Percentiles rank a stretch among this genome's conserved stretches.
phyloP scores from a whole-genome alignment of 2,113 vertebrate species.

The Rattus rattus region DNA sequence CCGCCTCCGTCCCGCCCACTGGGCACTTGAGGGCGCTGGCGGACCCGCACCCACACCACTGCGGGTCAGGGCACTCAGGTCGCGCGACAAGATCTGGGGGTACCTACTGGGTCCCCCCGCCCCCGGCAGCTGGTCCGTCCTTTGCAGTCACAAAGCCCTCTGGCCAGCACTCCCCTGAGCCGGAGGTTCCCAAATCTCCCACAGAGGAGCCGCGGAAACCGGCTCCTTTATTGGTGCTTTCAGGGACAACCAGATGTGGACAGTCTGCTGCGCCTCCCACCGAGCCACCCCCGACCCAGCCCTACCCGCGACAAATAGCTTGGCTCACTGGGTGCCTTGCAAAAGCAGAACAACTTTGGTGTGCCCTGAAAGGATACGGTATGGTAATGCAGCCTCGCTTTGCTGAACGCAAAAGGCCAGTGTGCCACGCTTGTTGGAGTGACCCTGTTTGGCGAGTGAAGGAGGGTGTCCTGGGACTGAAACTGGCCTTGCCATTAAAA shows the following conservation, averaged over 20 bases:
- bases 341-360: conserved; percentile 27
- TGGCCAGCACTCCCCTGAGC: fast-evolving
- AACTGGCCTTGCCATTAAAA: not conserved
- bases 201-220: not conserved
- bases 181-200: fast-evolving
- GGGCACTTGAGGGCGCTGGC: not conserved
- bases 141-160: not conserved
- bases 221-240: not conserved
- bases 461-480: not conserved
- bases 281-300: not conserved
- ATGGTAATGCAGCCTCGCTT: conserved; percentile 10
- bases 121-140: not conserved
- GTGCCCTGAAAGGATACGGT: conserved; percentile 20
- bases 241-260: conserved; percentile 9
- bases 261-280: not conserved
- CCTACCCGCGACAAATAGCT: not conserved
- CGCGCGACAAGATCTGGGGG: not conserved
- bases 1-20: not conserved
- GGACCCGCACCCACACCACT: not conserved
- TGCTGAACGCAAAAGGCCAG: not conserved
- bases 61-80: fast-evolving
- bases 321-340: not conserved
- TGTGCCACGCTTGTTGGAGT: not conserved
- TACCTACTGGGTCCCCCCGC: fast-evolving
- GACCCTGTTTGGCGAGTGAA: not conserved